Evolutionary conservation across 2,888 invertebrate genomes (phyloP).

Genomic region (Electrophaes corylata): DNA sequence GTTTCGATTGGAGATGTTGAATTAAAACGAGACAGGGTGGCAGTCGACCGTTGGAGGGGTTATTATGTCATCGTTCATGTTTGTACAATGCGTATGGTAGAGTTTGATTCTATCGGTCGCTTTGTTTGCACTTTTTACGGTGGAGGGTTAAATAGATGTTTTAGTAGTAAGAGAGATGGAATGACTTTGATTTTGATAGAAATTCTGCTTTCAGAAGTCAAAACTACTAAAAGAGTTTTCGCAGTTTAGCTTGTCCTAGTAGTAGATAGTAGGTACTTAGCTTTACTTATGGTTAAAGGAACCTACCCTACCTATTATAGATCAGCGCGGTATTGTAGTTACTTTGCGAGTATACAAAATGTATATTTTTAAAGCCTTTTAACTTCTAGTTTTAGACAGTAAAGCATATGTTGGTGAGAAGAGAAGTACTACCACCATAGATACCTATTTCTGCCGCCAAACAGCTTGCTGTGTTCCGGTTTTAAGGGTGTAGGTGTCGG

Average conservation of each 20-base stretch:
- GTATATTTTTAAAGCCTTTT: too few species aligned
- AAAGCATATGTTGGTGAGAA: too few species aligned
- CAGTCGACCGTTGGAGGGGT: conserved; percentile 46
- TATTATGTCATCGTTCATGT: conserved; percentile 66
- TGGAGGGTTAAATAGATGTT: conserved; percentile 34
- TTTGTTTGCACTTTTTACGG: conserved; percentile 32
- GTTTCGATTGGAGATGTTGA: conserved; percentile 41
- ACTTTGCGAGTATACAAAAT: too few species aligned
- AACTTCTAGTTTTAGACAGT: too few species aligned
- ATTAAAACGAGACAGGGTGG: conserved; percentile 8
- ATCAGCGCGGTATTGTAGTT: too few species aligned
- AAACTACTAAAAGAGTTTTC: background rate
- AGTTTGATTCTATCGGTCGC: conserved; percentile 22
- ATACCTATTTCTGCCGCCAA: too few species aligned
- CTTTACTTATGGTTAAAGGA: too few species aligned
- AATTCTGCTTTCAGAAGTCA: background rate
- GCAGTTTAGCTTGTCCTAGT: too few species aligned
- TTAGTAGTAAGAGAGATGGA: conserved; percentile 20
- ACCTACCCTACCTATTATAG: too few species aligned
- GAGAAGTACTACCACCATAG: too few species aligned
- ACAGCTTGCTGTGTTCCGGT: too few species aligned
- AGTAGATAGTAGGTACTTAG: background rate
- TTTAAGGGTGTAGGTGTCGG: too few species aligned
- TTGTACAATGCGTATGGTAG: conserved; percentile 44
- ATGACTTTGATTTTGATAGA: background rate